Base-by-base conservation (phyloP, 2,888 invertebrate species). In the Drosophila neutralis region DNA sequence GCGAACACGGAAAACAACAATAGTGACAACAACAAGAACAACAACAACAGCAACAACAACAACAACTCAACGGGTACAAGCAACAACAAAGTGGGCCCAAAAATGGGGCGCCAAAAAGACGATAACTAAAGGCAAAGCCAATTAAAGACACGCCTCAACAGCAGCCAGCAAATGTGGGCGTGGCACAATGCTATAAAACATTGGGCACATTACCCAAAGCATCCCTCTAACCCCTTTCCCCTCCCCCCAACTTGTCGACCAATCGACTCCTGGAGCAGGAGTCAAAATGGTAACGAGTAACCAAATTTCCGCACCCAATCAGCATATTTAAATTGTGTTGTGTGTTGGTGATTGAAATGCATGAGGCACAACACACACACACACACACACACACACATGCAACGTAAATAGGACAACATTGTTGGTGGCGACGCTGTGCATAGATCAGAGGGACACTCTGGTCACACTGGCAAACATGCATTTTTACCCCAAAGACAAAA, bases 261-360 rank as follows among this genome's bases (percentile, higher is more conserved):
- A 27, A 8, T 31, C 31, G 45, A 24, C 45, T 24, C 7, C 15
- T 8, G 24, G 2, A 24, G 45, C 45, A 24, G 45, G 45, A 45
- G 45, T 45, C 45, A 45, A 33, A 24, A 29, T 71, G 69, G 65
- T 75, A 77, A 71, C 65, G 78, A 68, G 73, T 69, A 80, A 82
- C 75, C 82, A 67, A 85, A 87, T 81, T 81, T 79, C 85, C 81
- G 71, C 87, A 84, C 79, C 87, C 87, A 87, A 87, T 88, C 89
- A 87, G 87, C 89, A 87, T 87, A 87, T 87, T 87, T 84, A 88
- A 87, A 87, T 87, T 87, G 84, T 87, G 78, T 87, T 85, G 84
- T 81, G 87, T 81, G 87, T 75, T 76, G 83, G 82, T 84, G 87
- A 84, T 88, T 86, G 87, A 87, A 87, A 87, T 88, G 84, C 87